These are phyloP conservation scores for Meloe dianella DNA, from an alignment of 2,888 invertebrate genomes.

Conservation along the genomic window DNA sequence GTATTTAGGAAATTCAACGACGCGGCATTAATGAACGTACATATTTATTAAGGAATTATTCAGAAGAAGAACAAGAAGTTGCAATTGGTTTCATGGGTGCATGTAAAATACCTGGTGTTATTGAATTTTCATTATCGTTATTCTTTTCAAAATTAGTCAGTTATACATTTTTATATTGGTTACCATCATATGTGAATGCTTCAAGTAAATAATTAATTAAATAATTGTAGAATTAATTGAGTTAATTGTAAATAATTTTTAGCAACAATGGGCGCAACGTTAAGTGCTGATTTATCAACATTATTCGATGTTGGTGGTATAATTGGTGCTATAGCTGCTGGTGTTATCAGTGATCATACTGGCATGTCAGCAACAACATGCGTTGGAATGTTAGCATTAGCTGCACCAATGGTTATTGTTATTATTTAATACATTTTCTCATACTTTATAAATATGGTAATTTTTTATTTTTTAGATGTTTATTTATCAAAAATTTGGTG, in stretches of 20 bases:
- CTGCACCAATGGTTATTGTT: slow-evolving; percentile 73
- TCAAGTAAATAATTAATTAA: slow-evolving; percentile 75
- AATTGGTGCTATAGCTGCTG: slow-evolving; percentile 86
- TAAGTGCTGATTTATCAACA: slow-evolving; percentile 79
- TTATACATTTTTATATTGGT: slow-evolving; percentile 97
- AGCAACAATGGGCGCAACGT: slow-evolving; percentile 72
- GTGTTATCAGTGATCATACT: slow-evolving; percentile 80
- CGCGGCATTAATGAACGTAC: slow-evolving; percentile 50
- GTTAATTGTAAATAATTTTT: slow-evolving; percentile 35
- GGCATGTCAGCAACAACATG: slow-evolving; percentile 91
- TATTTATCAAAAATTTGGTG: slow-evolving; percentile 73
- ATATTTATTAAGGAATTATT: slow-evolving; percentile 42
- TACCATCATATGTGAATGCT: slow-evolving; percentile 86
- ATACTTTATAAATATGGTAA: slow-evolving; percentile 39
- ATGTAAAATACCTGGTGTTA: slow-evolving; percentile 86
- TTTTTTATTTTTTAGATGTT: slow-evolving; percentile 69
- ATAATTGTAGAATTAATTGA: slow-evolving; percentile 6
- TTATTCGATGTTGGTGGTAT: slow-evolving; percentile 92
- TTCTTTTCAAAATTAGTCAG: slow-evolving; percentile 97
- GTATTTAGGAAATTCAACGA: slow-evolving; percentile 54
- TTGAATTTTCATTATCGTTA: slow-evolving; percentile 90
- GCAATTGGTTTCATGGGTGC: slow-evolving; percentile 82
- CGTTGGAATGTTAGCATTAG: slow-evolving; percentile 76
- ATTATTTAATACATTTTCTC: too few species aligned
- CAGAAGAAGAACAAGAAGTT: slow-evolving; percentile 48